phyloP scores from a whole-genome alignment of 1,140 invertebrate genomes.

The Megathymus violae region DNA sequence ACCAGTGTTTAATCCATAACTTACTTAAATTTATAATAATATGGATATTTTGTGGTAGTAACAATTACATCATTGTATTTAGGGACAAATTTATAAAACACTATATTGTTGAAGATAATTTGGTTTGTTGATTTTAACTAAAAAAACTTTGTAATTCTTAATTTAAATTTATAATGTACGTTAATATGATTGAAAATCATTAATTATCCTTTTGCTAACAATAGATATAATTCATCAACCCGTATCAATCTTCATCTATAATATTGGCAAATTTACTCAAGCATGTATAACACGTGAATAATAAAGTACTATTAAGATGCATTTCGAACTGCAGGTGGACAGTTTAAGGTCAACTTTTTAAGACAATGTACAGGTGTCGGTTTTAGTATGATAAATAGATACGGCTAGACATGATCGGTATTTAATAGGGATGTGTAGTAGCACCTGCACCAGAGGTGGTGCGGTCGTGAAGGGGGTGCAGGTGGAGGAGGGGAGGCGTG shows the following conservation, averaged over 20 bases:
- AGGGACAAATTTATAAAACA: too few relatives aligned
- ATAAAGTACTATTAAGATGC: conserved; percentile 53
- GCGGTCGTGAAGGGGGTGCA: conserved; percentile 58
- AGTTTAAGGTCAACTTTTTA: conserved; percentile 71
- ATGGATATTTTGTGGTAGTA: too few relatives aligned
- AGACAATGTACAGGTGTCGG: conserved; percentile 76
- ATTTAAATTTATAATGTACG: too few relatives aligned
- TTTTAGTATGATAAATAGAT: conserved; percentile 77
- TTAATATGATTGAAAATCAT: too few relatives aligned
- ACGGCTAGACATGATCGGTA: conserved; percentile 79
- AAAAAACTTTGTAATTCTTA: too few relatives aligned
- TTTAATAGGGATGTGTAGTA: conserved; percentile 81
- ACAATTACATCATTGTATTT: too few relatives aligned
- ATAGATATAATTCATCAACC: conserved; percentile 15
- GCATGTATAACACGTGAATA: background rate
- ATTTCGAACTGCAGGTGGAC: conserved; percentile 66
- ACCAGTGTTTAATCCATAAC: too few relatives aligned
- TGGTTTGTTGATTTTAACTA: too few relatives aligned
- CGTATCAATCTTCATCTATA: conserved; percentile 34
- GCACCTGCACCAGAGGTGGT: conserved; percentile 77
- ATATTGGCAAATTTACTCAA: conserved; percentile 37
- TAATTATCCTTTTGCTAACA: background rate
- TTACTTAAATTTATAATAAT: too few relatives aligned
- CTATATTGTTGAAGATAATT: too few relatives aligned
- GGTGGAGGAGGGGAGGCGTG: conserved; percentile 57